Evolutionary conservation across 2,888 invertebrate species (phyloP).

Genomic region (Drosophila acutilabella): DNA sequence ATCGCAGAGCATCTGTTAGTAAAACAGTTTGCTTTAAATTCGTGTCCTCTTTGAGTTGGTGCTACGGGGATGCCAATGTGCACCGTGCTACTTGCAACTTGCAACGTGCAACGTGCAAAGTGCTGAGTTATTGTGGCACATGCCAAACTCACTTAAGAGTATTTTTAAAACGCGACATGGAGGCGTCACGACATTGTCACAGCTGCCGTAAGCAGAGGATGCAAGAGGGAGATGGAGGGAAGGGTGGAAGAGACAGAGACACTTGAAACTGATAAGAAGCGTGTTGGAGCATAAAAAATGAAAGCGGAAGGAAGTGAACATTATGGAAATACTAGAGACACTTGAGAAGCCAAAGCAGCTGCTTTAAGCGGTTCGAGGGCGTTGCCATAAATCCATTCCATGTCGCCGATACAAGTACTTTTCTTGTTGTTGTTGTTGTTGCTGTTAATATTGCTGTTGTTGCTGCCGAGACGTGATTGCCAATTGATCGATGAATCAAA

Average conservation of each 20-base stretch:
- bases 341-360: constrained; percentile 25
- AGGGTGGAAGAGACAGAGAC: constrained; percentile 7
- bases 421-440: constrained; percentile 20
- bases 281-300: constrained; percentile 36
- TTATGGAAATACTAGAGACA: constrained; percentile 35
- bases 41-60: constrained; percentile 9
- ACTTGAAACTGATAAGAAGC: constrained; percentile 67
- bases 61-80: constrained; percentile 22
- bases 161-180: constrained; percentile 60
- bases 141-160: constrained; percentile 73
- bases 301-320: constrained; percentile 73
- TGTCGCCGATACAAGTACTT: constrained; percentile 8
- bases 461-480: constrained; percentile 53
- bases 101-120: constrained; percentile 6
- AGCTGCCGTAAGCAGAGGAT: constrained; percentile 33
- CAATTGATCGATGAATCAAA: constrained; percentile 74
- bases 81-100: background rate
- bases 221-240: too few relatives aligned
- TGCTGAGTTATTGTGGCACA: constrained; percentile 62
- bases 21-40: background rate
- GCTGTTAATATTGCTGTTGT: background rate
- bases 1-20: constrained; percentile 13
- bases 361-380: constrained; percentile 13
- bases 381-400: constrained; percentile 48
- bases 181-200: constrained; percentile 37